phyloP scores from a whole-genome alignment of 2,113 vertebrate species.

The Daboia siamensis region DNA sequence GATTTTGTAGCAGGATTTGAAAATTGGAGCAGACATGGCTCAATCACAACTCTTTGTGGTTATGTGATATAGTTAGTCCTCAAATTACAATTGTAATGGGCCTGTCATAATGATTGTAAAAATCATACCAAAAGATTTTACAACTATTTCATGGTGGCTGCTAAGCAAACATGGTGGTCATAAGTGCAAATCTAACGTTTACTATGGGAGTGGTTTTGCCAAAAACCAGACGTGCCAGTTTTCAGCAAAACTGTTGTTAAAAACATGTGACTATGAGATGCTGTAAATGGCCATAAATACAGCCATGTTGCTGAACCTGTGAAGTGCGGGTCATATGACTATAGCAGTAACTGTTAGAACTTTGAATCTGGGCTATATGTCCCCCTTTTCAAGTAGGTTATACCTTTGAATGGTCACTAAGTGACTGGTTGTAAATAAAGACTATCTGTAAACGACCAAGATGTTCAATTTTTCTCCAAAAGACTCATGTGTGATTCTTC shows the following conservation, averaged over 20 bases:
- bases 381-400: background rate
- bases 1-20: background rate
- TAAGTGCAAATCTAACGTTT: background rate
- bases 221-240: background rate
- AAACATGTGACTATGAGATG: background rate
- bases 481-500: background rate
- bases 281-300: background rate
- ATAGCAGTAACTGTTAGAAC: background rate
- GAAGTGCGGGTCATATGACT: background rate
- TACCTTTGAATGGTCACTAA: background rate
- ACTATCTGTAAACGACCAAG: background rate
- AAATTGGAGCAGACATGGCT: background rate
- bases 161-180: background rate
- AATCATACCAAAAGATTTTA: background rate
- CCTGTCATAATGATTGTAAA: background rate
- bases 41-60: background rate
- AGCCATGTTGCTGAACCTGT: background rate
- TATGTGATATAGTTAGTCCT: background rate
- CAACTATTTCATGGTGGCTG: background rate
- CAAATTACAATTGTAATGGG: background rate
- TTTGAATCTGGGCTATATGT: background rate
- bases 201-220: background rate
- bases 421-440: background rate
- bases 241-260: background rate
- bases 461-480: background rate